Evolutionary conservation across 2,797 vertebrate genomes (phyloP), one percentile per base, ranked within the genome.

Genomic region (Perodicticus potto): DNA sequence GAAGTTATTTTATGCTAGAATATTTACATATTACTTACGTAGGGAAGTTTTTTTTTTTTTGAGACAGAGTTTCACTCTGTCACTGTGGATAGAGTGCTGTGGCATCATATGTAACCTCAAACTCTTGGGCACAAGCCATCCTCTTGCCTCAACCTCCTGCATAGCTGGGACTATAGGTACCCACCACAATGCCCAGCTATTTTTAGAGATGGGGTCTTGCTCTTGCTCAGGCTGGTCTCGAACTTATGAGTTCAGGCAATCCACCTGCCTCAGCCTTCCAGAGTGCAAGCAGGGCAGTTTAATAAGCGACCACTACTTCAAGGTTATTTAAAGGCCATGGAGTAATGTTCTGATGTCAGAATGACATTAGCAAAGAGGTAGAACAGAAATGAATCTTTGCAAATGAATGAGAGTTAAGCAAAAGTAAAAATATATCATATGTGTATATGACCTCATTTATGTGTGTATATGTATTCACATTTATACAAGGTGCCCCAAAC

Each of bases 1-100:
- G 29, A 92, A 90, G 77, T 65, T 53, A 73, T 45, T 96, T 86
- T 86, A 92, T 14, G 85, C 22, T 82, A 82, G 2, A 93, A 45
- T 87, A 67, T 61, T 29, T 85, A 67, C 11, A 40, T 20, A 63
- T 82, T 57, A 73, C 23, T 12, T 77, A 29, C 85, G 19, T 5
- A 67, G 13, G 34, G 4, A 8, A 86, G 10, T 83, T 92, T 90
- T 53, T 53, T 49, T 53, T 53, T 53, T 53, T 53, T 53, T 53
- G 14, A 53, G 14, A 49, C 49, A 53, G 2, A 53, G 49, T 16
- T 4, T 53, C 49, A 53, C 49, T 53, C 49, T 53, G 49, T 53
- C 49, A 16, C 49, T 53, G 14, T 53, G 49, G 49, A 53, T 16
- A 53, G 49, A 53, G 49, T 16, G 4, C 49, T 53, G 49, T 53